Base-by-base conservation (phyloP, 2,113 vertebrate genomes). In the Regulus satrapa region DNA sequence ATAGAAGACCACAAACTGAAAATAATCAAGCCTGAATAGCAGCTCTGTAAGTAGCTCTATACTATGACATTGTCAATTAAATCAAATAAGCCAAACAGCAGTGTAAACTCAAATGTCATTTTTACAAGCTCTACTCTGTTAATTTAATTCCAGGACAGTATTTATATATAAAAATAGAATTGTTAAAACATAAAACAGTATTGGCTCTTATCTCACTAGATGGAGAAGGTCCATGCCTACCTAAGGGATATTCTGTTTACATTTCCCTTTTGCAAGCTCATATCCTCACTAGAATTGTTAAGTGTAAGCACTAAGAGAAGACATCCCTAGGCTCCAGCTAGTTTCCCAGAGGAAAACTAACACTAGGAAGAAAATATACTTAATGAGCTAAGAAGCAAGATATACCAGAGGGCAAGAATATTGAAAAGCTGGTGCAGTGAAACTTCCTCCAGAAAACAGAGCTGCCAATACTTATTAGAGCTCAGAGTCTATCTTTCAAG, bases 141-240 rank as follows among this genome's bases (percentile, higher is more conserved):
- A 79, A 89, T 89, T 89, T 71, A 94, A 94, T 93, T 89, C 54
- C 54, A 93, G n/a, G 56, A 82, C 18, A 34, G 36, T 38, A 88
- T 73, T 79, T 85, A 85, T 58, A 62, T 21, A 83, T 21, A 56
- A 75, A 89, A 93, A 36, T 7, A 68, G 62, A 87, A 84, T 8
- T 41, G 71, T 34, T 88, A 90, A 64, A 93, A 72, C 56, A 93
- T 49, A 72, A 75, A 93, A 74, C 61, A 89, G 77, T 76, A 78
- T 32, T 73, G 58, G 31, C 14, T 92, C 31, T 94, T 83, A 83
- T 83, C 85, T 85, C 55, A 76, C 26, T 8, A 18, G 18, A 58
- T 38, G 45, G 46, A 76, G 59, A 88, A 54, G 41, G 38, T 31
- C 41, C 21, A 17, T 46, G 49, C 85, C 81, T 64, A 89, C 59